phyloP scores from a whole-genome alignment of 35 echinoderm and acorn worm genomes.

The Lytechinus pictus region DNA sequence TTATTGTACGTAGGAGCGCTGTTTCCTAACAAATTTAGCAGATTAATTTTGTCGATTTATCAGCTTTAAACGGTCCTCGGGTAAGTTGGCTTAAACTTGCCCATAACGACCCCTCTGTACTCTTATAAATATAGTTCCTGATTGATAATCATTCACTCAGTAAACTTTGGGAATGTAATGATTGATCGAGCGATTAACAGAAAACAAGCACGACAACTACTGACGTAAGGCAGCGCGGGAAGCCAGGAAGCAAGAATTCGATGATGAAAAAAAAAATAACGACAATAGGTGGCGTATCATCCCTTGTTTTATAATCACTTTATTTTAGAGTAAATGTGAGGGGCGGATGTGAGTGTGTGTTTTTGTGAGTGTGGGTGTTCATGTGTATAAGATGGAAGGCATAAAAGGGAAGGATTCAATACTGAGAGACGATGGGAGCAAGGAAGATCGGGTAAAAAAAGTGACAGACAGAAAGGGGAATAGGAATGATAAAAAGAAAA shows the following conservation, averaged over 20 bases:
- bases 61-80: background rate
- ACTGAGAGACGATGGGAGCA: too few relatives aligned
- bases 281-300: too few relatives aligned
- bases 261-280: background rate
- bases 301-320: too few relatives aligned
- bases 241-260: background rate
- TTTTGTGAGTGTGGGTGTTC: too few relatives aligned
- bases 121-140: background rate
- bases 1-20: background rate
- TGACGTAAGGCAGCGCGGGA: background rate
- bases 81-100: background rate
- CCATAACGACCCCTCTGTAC: background rate
- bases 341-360: too few relatives aligned
- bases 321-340: too few relatives aligned
- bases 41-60: background rate
- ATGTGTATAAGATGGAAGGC: too few relatives aligned
- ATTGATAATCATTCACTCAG: background rate
- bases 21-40: background rate
- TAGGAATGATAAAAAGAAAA: background rate
- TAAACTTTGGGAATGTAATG: background rate
- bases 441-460: too few relatives aligned
- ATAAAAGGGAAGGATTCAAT: too few relatives aligned
- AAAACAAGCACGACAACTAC: background rate
- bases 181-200: background rate
- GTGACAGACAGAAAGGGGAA: too few relatives aligned